Evolutionary conservation across 1,140 invertebrate species (phyloP).

Genomic region (Atopsyche davidsoni): DNA sequence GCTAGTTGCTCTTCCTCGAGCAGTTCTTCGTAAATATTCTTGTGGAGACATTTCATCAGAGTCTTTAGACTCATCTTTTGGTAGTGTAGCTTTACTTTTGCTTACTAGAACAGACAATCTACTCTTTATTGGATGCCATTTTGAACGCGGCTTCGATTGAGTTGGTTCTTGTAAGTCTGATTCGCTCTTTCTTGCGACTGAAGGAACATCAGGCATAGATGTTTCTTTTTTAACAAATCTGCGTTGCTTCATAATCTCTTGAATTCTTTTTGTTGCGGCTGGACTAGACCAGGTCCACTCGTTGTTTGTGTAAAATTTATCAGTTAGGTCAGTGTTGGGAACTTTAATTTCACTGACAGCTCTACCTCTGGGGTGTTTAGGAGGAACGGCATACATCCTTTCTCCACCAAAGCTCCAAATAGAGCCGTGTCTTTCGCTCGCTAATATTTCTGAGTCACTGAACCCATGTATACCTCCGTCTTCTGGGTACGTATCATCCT

Average conservation of each 20-base stretch:
- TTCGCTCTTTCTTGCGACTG: conserved; percentile 7
- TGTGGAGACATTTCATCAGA: conserved; percentile 17
- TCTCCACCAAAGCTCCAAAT: conserved; percentile 51
- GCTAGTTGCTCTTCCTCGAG: conserved; percentile 18
- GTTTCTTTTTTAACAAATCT: conserved; percentile 32
- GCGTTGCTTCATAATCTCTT: conserved; percentile 45
- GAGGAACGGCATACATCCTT: conserved; percentile 36
- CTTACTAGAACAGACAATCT: too few relatives aligned
- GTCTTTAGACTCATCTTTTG: too few relatives aligned
- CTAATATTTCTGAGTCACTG: conserved; percentile 60
- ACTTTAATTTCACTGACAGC: conserved; percentile 46
- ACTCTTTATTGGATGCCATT: conserved; percentile 29
- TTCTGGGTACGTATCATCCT: conserved; percentile 33
- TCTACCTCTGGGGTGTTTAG: conserved; percentile 44
- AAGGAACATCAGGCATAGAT: conserved; percentile 21
- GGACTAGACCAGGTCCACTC: conserved; percentile 65
- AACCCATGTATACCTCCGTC: conserved; percentile 55
- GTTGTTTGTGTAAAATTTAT: conserved; percentile 40
- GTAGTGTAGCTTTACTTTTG: too few relatives aligned
- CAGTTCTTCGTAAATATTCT: conserved; percentile 23
- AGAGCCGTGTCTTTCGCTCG: conserved; percentile 54
- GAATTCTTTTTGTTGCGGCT: conserved; percentile 52
- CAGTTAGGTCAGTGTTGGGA: conserved; percentile 41
- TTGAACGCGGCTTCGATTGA: too few relatives aligned
- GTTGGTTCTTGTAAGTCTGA: too few relatives aligned